These are phyloP conservation scores for Plecotus auritus DNA, from an alignment of 2,113 vertebrate species.

Conservation along the genomic window DNA sequence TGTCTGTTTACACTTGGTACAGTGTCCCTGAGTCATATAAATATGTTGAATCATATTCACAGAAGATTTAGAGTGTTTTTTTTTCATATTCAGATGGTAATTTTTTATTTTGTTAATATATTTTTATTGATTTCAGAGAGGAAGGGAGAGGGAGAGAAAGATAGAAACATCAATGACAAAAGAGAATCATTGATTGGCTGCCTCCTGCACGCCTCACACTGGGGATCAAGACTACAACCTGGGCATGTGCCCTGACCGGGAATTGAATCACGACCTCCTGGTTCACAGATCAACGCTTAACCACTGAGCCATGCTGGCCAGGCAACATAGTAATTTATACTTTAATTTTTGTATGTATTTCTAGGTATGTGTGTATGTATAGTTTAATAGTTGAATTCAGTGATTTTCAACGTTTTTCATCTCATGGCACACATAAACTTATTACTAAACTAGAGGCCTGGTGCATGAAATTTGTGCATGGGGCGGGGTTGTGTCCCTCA, in stretches of 20 bases:
- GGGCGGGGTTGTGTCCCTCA: too few relatives aligned
- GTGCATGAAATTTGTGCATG: too few relatives aligned
- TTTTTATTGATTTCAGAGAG: background rate
- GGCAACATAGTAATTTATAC: background rate
- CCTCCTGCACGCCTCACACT: too few relatives aligned
- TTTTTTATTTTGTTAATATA: background rate
- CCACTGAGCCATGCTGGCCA: too few relatives aligned
- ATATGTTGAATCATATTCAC: background rate
- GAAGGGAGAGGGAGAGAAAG: too few relatives aligned
- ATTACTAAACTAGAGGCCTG: background rate
- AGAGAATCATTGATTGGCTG: too few relatives aligned
- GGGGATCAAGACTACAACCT: too few relatives aligned
- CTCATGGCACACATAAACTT: background rate
- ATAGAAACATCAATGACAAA: too few relatives aligned
- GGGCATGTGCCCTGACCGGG: too few relatives aligned
- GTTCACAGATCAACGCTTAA: too few relatives aligned
- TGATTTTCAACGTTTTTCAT: background rate
- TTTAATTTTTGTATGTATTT: background rate
- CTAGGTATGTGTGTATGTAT: background rate
- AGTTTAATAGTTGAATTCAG: background rate
- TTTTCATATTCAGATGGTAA: background rate
- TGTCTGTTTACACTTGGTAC: background rate
- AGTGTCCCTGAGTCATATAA: background rate
- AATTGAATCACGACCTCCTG: too few relatives aligned
- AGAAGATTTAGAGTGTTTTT: background rate